Evolutionary conservation across 2,113 vertebrate species (phyloP).

Genomic region (Archocentrus centrarchus): DNA sequence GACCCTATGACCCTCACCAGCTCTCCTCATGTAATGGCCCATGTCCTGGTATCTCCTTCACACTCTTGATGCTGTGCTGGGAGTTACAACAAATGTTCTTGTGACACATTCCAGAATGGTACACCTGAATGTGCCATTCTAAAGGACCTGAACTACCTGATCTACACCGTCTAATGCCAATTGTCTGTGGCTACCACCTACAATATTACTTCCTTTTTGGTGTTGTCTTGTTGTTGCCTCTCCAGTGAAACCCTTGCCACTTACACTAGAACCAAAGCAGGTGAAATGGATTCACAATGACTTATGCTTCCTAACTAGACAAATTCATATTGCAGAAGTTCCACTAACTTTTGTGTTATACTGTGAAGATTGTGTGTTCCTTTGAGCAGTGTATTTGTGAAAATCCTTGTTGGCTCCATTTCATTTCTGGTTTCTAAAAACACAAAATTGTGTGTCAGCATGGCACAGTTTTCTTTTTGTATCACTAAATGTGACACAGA

Average conservation of each 20-base stretch:
- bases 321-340: not conserved
- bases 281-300: not conserved
- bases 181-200: not conserved
- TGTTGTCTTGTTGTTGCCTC: not conserved
- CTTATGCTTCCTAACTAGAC: not conserved
- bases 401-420: not conserved
- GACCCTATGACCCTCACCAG: not conserved
- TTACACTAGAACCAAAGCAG: not conserved
- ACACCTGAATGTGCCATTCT: fast-evolving
- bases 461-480: not conserved
- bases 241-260: not conserved
- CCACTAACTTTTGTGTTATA: not conserved
- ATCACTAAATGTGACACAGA: not conserved
- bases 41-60: not conserved
- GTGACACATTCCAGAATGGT: not conserved
- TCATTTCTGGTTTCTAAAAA: not conserved
- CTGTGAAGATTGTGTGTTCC: not conserved
- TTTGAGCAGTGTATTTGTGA: not conserved
- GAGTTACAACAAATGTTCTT: not conserved
- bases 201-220: not conserved
- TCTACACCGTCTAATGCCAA: not conserved
- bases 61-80: too few species aligned
- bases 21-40: not conserved
- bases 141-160: not conserved
- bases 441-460: not conserved